Evolutionary conservation across 2,797 vertebrate species (phyloP), one percentile per base, ranked within the genome.

Genomic region (Darevskia nairensis): DNA sequence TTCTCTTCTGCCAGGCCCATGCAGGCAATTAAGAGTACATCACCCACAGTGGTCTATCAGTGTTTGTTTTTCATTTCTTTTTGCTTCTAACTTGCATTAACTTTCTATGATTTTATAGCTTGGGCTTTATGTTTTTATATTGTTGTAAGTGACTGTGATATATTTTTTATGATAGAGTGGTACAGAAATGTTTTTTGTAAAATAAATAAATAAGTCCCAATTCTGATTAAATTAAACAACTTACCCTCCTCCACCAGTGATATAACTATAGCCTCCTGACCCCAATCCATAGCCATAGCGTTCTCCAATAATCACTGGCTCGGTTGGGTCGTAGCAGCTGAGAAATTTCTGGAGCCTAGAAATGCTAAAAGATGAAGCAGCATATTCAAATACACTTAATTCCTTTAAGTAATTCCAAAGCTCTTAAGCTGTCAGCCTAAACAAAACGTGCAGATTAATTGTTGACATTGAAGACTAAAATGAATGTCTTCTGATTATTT

Each of bases 181-280:
- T 55, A 55, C 50, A 55, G 50, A 55, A 55, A 55, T 55, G 50
- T 55, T 55, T 55, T 55, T 55, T 55, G 50, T 55, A 55, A 55
- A 55, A 55, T 55, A 55, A 55, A 55, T 55, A 55, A 55, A 55
- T 4, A 55, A 15, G 61, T 64, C 61, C 61, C 61, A 64, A 23
- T 64, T 61, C 61, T 23, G 21, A 7, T 64, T 64, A 76, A 55
- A 75, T 87, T 66, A 91, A 91, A 89, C 76, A 81, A 89, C 93
- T 98, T 97, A 99, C 99, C 99, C 99, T 92, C 99, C 99, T 74
- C 99, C 99, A 46, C 99, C 99, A 0, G 99, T 99, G 97, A 99
- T 96, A 85, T 99, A 99, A 95, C 98, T 99, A 95, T 99, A 99
- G 92, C 99, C 99, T 13, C 99, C 98, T 84, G 98, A 97, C 94